Base-by-base conservation (phyloP, 2,888 invertebrate species). In the Andrena marginata region DNA sequence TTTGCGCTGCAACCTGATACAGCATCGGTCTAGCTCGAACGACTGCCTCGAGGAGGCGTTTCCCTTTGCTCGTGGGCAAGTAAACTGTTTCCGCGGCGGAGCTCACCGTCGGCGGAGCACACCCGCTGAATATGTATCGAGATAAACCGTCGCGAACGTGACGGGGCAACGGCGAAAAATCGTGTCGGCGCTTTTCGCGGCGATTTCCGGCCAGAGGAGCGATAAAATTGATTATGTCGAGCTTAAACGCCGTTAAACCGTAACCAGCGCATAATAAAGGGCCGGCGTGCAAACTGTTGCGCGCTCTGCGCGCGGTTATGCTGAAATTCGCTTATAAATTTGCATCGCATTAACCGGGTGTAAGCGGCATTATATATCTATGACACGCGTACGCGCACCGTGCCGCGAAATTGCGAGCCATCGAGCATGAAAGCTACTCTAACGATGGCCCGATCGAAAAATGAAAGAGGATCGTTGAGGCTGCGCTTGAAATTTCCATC, bases 281-380 rank as follows among this genome's bases (percentile, higher is more conserved):
- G 71, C 62, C 62, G 35, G 63, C 77, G 73, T 71, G 56, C 74
- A 79, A 82, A 82, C 84, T 79, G 82, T 82, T 82, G 82, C 83
- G 72, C 83, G 20, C 67, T 56, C 63, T 59, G 70, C 67, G 62
- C 83, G 74, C 78, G 82, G 70, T 78, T 82, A 78, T 75, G 74
- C 71, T 49, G 62, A 82, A 84, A 82, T 84, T 84, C 70, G 78
- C 84, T 79, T 78, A 72, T 74, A 84, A 84, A 84, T 84, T 84
- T 82, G 82, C 79, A 82, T 82, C 74, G 78, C 74, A 78, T 84
- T 84, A 84, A 79, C 65, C 63, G 54, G 33, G 70, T 29, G 62
- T 60, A 70, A 65, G 56, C 56, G 63, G 35, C 77, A 82, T 72
- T 67, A 74, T 26, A 56, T 70, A 70, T 78, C 70, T 74, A 63